phyloP scores from a whole-genome alignment of 2,113 vertebrate genomes.

The Vombatus ursinus region DNA sequence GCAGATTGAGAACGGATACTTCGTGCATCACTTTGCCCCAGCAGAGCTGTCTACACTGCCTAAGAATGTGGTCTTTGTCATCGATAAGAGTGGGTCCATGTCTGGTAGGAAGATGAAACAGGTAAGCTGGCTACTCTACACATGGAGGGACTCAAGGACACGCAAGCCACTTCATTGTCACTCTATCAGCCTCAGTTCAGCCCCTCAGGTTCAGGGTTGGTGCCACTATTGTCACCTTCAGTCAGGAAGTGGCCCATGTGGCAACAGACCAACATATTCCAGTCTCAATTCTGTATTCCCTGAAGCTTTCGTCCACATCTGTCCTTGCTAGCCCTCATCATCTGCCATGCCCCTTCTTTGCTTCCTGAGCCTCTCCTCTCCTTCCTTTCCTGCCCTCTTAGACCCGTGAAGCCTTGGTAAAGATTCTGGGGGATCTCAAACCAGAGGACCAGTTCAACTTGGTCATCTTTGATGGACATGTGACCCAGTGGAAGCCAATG shows the following conservation, averaged over 20 bases:
- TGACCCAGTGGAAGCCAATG: conserved; percentile 63
- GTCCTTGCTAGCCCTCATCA: not conserved
- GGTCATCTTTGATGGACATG: conserved; percentile 68
- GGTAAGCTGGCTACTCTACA: conserved; percentile 76
- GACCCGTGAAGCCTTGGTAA: conserved; percentile 81
- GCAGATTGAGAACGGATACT: conserved; percentile 91
- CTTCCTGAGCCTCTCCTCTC: not conserved
- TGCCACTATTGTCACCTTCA: not conserved
- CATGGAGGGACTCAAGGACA: not conserved
- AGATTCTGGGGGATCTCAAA: conserved; percentile 82
- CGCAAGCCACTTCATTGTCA: not conserved
- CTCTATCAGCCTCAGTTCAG: not conserved
- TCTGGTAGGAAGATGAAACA: conserved; percentile 90
- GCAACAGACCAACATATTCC: not conserved
- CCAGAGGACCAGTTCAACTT: conserved; percentile 80
- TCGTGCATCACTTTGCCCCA: conserved; percentile 96
- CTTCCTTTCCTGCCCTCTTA: conserved; percentile 50
- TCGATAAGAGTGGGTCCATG: conserved; percentile 95
- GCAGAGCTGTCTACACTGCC: conserved; percentile 84
- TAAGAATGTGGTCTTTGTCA: conserved; percentile 94
- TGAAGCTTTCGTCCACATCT: not conserved
- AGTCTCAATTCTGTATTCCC: not conserved
- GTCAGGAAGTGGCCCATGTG: not conserved
- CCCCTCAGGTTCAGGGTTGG: not conserved
- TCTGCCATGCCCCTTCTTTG: not conserved